These are phyloP conservation scores for Drosophila rufa DNA, from an alignment of 1,140 invertebrate species.

Conservation along the genomic window DNA sequence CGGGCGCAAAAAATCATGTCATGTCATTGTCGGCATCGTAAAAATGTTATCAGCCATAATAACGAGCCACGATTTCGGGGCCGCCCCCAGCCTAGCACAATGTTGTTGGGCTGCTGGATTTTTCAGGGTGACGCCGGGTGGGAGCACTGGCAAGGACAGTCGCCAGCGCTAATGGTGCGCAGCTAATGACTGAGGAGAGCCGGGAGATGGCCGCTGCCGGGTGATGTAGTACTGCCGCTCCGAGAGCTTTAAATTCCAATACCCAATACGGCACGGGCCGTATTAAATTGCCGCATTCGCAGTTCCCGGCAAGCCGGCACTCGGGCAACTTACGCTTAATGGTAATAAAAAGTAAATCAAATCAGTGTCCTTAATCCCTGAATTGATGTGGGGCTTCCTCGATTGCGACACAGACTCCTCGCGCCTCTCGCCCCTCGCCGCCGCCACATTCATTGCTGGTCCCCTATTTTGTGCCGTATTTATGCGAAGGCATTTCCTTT, in stretches of 20 bases:
- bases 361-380: conserved; percentile 83
- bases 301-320: conserved; percentile 45
- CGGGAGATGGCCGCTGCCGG: conserved; percentile 22
- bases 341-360: conserved; percentile 85
- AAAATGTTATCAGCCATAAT: conserved; percentile 84
- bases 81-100: conserved; percentile 32
- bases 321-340: conserved; percentile 81
- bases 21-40: conserved; percentile 84
- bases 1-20: conserved; percentile 75
- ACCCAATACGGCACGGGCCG: conserved; percentile 42
- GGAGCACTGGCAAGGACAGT: conserved; percentile 17
- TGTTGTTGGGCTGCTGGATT: conserved; percentile 21
- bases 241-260: conserved; percentile 71
- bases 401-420: conserved; percentile 47
- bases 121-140: not conserved
- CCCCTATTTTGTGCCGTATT: conserved; percentile 62
- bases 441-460: conserved; percentile 22
- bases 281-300: conserved; percentile 67
- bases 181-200: conserved; percentile 70
- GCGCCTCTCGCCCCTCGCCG: not conserved
- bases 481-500: conserved; percentile 73
- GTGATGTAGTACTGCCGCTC: conserved; percentile 39
- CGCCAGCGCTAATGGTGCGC: conserved; percentile 80
- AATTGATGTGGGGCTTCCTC: conserved; percentile 80
- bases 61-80: conserved; percentile 80